Conservation (phyloP, 2,888 invertebrate genomes). For the Tetheella fluctuosa region DNA sequence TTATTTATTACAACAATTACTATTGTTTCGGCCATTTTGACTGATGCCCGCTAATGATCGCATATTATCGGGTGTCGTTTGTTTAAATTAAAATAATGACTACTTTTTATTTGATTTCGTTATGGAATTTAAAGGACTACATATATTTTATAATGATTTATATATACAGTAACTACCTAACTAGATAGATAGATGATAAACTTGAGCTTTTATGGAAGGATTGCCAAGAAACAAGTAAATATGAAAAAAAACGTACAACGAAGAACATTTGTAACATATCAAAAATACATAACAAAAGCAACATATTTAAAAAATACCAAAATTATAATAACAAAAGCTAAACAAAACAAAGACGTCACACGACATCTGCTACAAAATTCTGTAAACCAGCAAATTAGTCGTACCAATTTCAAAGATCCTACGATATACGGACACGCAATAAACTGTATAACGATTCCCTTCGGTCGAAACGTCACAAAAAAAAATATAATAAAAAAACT, state of each 20-base stretch:
- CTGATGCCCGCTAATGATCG: constrained; percentile 64
- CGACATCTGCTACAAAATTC: constrained; percentile 70
- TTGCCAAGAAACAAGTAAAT: too few species aligned
- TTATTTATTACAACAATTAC: constrained; percentile 69
- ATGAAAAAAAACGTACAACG: too few species aligned
- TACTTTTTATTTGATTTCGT: constrained; percentile 4
- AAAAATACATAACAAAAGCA: too few species aligned
- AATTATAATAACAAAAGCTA: constrained; percentile 13
- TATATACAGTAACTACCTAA: too few species aligned
- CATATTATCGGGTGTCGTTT: constrained; percentile 61
- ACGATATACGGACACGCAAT: constrained; percentile 72
- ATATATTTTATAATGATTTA: too few species aligned
- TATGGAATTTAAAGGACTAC: neutral
- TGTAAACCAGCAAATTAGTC: constrained; percentile 65
- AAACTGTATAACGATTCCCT: constrained; percentile 80
- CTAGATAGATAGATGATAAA: too few species aligned
- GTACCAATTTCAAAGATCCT: constrained; percentile 59
- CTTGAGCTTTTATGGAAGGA: too few species aligned
- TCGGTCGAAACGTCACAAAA: constrained; percentile 37
- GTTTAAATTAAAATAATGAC: constrained; percentile 47
- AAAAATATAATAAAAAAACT: constrained; percentile 54
- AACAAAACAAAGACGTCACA: constrained; percentile 52
- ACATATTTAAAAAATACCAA: constrained; percentile 15
- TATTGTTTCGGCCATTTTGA: constrained; percentile 70
- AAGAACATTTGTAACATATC: too few species aligned